A percentile compares a stretch with the other conserved stretches of the same genome.
Evolutionary conservation across 2,113 vertebrate species (phyloP).

Genomic region (Poeciliopsis occidentalis): DNA sequence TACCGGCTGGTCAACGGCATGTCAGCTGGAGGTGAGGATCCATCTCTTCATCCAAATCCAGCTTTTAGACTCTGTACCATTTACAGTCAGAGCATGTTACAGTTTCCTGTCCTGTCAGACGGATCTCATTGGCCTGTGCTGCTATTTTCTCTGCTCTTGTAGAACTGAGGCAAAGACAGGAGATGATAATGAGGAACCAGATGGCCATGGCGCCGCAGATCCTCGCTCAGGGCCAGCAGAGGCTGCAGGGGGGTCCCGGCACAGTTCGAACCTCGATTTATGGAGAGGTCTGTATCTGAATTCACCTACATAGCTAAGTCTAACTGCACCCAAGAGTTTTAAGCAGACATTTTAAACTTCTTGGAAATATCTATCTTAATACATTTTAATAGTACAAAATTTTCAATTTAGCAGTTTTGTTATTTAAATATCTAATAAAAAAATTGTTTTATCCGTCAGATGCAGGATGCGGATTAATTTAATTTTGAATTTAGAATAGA

Average conservation of each 20-base stretch:
- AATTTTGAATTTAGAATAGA: not conserved
- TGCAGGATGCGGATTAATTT: too few species aligned
- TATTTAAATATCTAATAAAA: too few species aligned
- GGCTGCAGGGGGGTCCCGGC: slow-evolving; percentile 83
- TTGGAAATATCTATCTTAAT: too few species aligned
- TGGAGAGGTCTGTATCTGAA: slow-evolving; percentile 84
- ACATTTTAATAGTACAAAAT: too few species aligned
- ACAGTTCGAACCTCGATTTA: slow-evolving; percentile 86
- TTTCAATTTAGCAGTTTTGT: too few species aligned
- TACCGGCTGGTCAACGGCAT: slow-evolving; percentile 86
- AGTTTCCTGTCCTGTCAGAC: not conserved
- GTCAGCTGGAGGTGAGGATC: slow-evolving; percentile 85
- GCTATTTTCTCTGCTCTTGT: slow-evolving; percentile 30
- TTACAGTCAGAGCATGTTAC: slow-evolving; percentile 13
- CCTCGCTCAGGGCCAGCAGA: slow-evolving; percentile 84
- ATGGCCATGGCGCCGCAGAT: slow-evolving; percentile 90
- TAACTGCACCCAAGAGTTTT: not conserved
- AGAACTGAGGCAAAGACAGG: slow-evolving; percentile 90
- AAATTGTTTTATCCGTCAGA: too few species aligned
- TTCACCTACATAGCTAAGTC: not conserved
- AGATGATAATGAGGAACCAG: slow-evolving; percentile 90
- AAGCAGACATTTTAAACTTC: too few species aligned
- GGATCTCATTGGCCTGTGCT: slow-evolving; percentile 25
- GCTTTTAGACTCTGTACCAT: slow-evolving; percentile 11
- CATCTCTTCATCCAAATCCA: not conserved